phyloP scores from a whole-genome alignment of 2,797 vertebrate genomes.

The Galaxias olidus region DNA sequence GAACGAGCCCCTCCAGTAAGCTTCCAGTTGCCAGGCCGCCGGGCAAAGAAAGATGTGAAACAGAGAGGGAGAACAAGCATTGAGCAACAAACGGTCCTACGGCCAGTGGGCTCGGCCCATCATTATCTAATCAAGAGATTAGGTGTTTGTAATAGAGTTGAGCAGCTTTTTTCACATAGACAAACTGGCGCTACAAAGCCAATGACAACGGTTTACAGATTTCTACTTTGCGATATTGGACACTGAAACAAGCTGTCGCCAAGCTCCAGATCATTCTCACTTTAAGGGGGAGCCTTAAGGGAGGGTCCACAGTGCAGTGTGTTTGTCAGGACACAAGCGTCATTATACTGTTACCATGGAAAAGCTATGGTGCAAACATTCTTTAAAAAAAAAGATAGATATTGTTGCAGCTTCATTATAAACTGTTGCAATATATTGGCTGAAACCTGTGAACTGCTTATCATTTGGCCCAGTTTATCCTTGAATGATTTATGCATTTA shows the following conservation, averaged over 20 bases:
- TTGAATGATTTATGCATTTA: background rate
- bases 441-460: conserved; percentile 14
- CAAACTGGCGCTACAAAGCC: conserved; percentile 28
- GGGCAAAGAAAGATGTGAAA: conserved; percentile 77
- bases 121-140: conserved; percentile 87
- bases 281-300: conserved; percentile 81
- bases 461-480: no score
- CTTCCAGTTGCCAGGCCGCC: conserved; percentile 83
- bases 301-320: conserved; percentile 84
- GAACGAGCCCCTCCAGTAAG: conserved; percentile 87
- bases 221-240: conserved; percentile 80
- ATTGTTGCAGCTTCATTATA: conserved; percentile 5
- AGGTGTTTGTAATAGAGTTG: conserved; percentile 87
- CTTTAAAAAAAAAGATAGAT: conserved; percentile 80
- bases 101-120: conserved; percentile 81
- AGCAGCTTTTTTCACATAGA: conserved; percentile 83
- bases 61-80: background rate
- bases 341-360: conserved; percentile 86
- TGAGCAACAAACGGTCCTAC: conserved; percentile 33
- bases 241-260: conserved; percentile 85
- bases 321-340: conserved; percentile 84
- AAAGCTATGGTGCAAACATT: conserved; percentile 77
- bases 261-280: conserved; percentile 83
- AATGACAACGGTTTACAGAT: conserved; percentile 49
- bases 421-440: conserved; percentile 39